phyloP scores from a whole-genome alignment of 1,140 invertebrate species.

The Drosophila insularis region DNA sequence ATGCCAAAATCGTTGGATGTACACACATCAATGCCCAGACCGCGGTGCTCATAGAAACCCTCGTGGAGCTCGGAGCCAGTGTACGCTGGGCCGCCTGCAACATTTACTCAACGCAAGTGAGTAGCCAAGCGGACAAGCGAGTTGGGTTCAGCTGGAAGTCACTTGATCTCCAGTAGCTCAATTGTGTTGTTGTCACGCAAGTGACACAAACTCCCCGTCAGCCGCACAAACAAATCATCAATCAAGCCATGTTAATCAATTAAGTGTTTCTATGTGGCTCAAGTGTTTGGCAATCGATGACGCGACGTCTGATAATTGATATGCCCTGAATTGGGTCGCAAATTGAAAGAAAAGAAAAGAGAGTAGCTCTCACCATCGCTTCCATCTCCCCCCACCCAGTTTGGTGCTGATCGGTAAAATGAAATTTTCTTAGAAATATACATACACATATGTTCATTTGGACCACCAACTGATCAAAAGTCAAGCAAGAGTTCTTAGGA shows the following conservation, averaged over 20 bases:
- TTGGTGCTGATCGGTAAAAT: neutral
- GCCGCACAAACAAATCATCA: slow-evolving; percentile 73
- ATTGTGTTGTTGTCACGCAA: slow-evolving; percentile 70
- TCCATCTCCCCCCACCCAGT: neutral
- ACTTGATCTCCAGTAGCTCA: slow-evolving; percentile 57
- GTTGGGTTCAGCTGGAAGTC: slow-evolving; percentile 9
- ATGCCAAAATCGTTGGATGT: slow-evolving; percentile 98
- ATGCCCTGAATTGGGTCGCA: slow-evolving; percentile 59
- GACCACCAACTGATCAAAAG: no score
- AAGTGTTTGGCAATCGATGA: slow-evolving; percentile 77
- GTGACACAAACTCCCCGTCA: slow-evolving; percentile 14
- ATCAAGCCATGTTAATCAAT: slow-evolving; percentile 71
- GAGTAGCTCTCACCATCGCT: neutral
- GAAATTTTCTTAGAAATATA: neutral
- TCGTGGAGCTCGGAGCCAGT: slow-evolving; percentile 94
- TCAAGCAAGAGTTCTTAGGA: no score
- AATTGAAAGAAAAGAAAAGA: slow-evolving; percentile 2
- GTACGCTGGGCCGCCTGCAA: slow-evolving; percentile 98
- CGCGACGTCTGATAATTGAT: slow-evolving; percentile 69
- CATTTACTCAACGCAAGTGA: slow-evolving; percentile 97
- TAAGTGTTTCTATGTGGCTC: slow-evolving; percentile 51
- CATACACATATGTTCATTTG: no score
- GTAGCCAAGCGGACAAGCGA: slow-evolving; percentile 26
- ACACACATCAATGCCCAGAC: slow-evolving; percentile 99
- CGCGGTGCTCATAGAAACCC: slow-evolving; percentile 96